Base-by-base conservation (phyloP, 2,797 vertebrate genomes). In the Dipus sagitta region DNA sequence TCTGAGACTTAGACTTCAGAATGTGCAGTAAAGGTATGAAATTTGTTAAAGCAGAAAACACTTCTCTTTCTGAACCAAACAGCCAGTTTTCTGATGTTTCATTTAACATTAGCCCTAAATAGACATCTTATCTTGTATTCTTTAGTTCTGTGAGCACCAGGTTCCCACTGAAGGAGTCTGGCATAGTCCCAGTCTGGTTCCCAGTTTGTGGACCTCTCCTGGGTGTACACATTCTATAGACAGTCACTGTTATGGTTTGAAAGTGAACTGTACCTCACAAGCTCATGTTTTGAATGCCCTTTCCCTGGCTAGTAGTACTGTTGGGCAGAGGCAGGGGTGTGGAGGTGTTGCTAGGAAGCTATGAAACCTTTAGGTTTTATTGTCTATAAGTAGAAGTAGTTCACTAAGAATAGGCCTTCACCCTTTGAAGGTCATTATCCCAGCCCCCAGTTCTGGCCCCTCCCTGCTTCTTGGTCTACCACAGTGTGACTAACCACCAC, bases 171-270 rank as follows among this genome's bases (percentile, higher is more conserved):
- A 32, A 67, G 79, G 34, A 38, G 64, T n/a, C n/a, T 64, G 8
- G 62, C 2, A 2, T 1, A 13, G 24, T 18, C 54, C 21, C 3
- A 0, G 60, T n/a, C 4, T 1, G 0, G 12, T 13, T 42, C 23
- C 32, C n/a, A 3, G 62, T 24, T 68, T 47, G 6, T 5, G 10
- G 9, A 28, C 58, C 20, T 74, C 47, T 32, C 30, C 2, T 15
- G 15, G 60, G 28, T 1, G 11, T 14, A 23, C 21, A 8, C 18
- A 3, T 7, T 32, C 67, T n/a, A 21, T 7, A 42, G 13, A 24
- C 1, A n/a, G 38, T 13, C 32, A 24, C 23, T 68, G 13, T 68
- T 30, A 68, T 30, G 11, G 30, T 68, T 14, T 30, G 26, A 68
- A 30, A 68, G 24, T 68, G 65, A 68, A 11, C 12, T 68, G 28